Conservation (phyloP, 2,797 vertebrate genomes). For the Cuniculus paca region DNA sequence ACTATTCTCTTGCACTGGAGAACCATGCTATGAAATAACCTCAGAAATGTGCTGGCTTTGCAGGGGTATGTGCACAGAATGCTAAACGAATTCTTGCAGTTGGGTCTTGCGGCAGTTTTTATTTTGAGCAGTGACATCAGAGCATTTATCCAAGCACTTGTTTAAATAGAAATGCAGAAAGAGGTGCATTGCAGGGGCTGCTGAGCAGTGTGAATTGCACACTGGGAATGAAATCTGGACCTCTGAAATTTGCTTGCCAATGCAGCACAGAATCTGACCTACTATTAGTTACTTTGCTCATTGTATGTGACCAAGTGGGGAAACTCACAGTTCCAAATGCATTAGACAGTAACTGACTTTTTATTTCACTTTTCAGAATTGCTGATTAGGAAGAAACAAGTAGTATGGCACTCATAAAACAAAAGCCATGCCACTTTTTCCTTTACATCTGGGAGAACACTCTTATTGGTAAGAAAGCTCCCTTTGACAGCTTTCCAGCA, state of each 20-base stretch:
- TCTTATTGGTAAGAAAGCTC: background rate
- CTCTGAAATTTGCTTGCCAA: slow-evolving; percentile 35
- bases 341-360: background rate
- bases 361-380: slow-evolving; percentile 36
- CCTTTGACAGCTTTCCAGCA: background rate
- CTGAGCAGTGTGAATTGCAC: slow-evolving; percentile 50
- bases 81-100: slow-evolving; percentile 67
- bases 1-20: background rate
- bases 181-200: slow-evolving; percentile 46
- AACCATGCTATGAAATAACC: slow-evolving; percentile 42
- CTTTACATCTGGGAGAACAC: background rate
- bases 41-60: slow-evolving; percentile 39
- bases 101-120: slow-evolving; percentile 60
- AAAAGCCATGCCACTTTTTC: background rate
- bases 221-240: slow-evolving; percentile 52
- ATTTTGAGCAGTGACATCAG: slow-evolving; percentile 75
- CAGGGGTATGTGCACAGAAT: slow-evolving; percentile 54
- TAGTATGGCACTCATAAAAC: background rate
- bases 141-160: slow-evolving; percentile 75
- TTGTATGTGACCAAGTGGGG: background rate
- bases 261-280: slow-evolving; percentile 35
- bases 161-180: slow-evolving; percentile 78
- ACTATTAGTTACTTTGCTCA: slow-evolving; percentile 46
- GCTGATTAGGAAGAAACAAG: background rate
- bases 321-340: slow-evolving; percentile 40